Evolutionary conservation across 2,797 vertebrate genomes (phyloP).

Genomic region (Poeciliopsis paucimaculata): DNA sequence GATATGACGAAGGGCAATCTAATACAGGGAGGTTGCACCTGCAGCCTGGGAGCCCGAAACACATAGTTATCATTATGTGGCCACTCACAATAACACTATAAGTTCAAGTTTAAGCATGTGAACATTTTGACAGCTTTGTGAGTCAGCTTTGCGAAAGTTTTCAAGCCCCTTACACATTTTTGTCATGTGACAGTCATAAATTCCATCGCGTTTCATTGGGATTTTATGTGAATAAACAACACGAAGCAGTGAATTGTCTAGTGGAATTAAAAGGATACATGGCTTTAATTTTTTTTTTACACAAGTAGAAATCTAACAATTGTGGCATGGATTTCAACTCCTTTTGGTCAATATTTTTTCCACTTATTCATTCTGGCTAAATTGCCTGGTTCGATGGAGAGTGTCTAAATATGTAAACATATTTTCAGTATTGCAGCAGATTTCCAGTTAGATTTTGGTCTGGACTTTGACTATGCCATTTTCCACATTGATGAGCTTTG

Average conservation of each 20-base stretch:
- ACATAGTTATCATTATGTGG: not conserved
- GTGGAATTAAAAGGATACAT: not conserved
- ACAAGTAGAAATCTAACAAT: not conserved
- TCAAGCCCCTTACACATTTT: not conserved
- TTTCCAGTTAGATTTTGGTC: not conserved
- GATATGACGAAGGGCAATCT: not conserved
- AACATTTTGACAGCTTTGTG: not conserved
- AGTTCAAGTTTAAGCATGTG: not conserved
- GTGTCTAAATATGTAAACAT: not conserved
- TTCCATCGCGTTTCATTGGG: not conserved
- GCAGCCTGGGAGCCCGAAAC: not conserved
- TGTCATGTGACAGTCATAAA: not conserved
- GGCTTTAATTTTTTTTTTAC: not conserved
- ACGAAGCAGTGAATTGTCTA: not conserved
- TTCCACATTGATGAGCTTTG: not conserved
- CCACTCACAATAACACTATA: not conserved
- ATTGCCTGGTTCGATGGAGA: not conserved
- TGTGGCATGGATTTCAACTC: not conserved
- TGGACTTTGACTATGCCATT: not conserved
- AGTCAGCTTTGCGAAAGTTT: not conserved
- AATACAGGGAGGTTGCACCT: not conserved
- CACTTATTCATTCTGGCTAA: not conserved
- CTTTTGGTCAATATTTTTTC: not conserved
- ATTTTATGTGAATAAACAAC: not conserved
- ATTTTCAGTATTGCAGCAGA: not conserved